Conservation (phyloP, 2,113 vertebrate genomes). For the Mustela nigripes region DNA sequence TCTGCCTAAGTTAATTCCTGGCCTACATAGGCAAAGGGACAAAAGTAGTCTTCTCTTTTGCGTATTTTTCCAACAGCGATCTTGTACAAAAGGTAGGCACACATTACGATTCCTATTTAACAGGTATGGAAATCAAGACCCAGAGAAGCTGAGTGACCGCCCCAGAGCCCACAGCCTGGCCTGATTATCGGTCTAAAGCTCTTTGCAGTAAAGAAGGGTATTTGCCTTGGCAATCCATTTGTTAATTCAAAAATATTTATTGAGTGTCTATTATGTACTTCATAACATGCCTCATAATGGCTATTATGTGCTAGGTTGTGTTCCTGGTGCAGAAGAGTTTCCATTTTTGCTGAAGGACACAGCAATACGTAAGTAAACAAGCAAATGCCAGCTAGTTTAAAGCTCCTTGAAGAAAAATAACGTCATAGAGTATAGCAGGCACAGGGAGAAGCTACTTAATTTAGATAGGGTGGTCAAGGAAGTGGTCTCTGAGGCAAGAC, state of each 20-base stretch:
- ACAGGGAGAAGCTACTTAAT: background rate
- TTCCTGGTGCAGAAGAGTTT: background rate
- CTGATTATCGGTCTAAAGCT: background rate
- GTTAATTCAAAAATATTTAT: constrained; percentile 43
- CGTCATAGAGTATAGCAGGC: background rate
- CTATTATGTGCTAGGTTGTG: background rate
- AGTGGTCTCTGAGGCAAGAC: background rate
- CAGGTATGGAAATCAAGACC: constrained; percentile 3
- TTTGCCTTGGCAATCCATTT: background rate
- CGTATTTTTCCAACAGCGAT: background rate
- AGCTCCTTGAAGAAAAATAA: constrained; percentile 39
- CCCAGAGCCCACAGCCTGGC: background rate
- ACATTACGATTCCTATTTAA: background rate
- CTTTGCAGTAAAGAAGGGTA: background rate
- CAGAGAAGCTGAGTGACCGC: constrained; percentile 39
- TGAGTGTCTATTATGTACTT: background rate
- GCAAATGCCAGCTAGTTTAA: background rate
- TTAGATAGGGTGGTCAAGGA: background rate
- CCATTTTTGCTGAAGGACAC: background rate
- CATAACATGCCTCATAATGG: background rate
- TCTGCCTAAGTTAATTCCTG: constrained; percentile 37
- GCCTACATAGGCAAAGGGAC: background rate
- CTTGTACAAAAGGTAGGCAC: background rate
- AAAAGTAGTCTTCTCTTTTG: constrained; percentile 24
- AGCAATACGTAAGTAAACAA: background rate